Evolutionary conservation across 2,113 vertebrate genomes (phyloP), one percentile per base, ranked within the genome.

Genomic region (Oryzias melastigma): DNA sequence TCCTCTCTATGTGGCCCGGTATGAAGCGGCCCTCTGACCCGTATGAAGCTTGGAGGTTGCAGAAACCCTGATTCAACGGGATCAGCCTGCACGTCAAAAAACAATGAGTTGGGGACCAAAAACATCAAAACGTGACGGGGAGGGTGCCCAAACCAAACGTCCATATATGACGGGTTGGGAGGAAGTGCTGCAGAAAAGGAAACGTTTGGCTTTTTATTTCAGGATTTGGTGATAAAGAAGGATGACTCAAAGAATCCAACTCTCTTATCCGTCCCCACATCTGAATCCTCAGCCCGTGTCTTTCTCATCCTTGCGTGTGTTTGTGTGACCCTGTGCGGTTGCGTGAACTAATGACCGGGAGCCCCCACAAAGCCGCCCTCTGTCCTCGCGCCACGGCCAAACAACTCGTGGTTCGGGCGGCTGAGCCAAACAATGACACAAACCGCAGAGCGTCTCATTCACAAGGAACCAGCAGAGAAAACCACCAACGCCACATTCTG

Each of bases 261-360:
- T 64, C 61, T 56, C 54, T 68, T 40, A 15, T 62, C 16, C 14
- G 7, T n/a, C 20, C 24, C 17, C 15, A 16, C 5, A 13, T 35
- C 18, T 29, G 17, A 1, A 7, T 41, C 14, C 27, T 54, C 51
- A 4, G 52, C 6, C 2, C 27, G 1, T 42, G 58, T 27, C 68
- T 17, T 22, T 64, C 57, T 75, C 74, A 54, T 75, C 71, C 15
- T 15, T 35, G 27, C 16, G 45, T 50, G 22, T 55, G 56, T 69
- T 70, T 75, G 61, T 68, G 57, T 66, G 48, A 61, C 71, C 64
- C 13, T 55, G 54, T 68, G 81, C 81, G 71, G 75, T 82, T 70
- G 72, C 74, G 82, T 85, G 82, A 90, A 83, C 85, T 88, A 81
- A 84, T 87, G 85, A 84, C 87, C 79, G 62, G 74, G 73, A 65